Conservation (phyloP, 1,140 invertebrate species). For the Hestina assimilis region DNA sequence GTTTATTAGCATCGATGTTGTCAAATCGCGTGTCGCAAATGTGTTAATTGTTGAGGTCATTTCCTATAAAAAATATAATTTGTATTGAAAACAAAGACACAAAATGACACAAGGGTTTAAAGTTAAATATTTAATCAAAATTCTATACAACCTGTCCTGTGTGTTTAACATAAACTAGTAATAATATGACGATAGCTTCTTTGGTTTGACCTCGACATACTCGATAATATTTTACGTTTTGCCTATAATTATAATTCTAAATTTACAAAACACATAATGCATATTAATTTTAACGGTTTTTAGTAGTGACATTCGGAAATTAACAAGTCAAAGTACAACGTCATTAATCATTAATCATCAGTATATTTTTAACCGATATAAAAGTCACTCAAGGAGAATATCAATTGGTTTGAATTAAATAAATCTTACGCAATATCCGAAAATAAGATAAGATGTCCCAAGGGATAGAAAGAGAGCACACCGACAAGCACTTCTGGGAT, state of each 20-base stretch:
- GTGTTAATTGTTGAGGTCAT: conserved; percentile 54
- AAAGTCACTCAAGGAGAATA: no score
- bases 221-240: conserved; percentile 8
- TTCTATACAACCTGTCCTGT: conserved; percentile 18
- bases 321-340: background rate
- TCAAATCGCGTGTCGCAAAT: conserved; percentile 29
- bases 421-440: no score
- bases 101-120: conserved; percentile 20
- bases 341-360: no score
- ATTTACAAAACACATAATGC: conserved; percentile 17
- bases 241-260: conserved; percentile 8
- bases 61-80: conserved; percentile 44
- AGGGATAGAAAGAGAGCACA: no score
- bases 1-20: conserved; percentile 37
- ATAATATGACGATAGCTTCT: conserved; percentile 21
- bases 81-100: conserved; percentile 35
- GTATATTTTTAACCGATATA: no score
- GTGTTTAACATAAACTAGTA: conserved; percentile 19
- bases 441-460: no score
- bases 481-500: no score
- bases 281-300: conserved; percentile 11
- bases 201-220: conserved; percentile 21
- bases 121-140: conserved; percentile 21
- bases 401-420: no score
- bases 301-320: background rate